Evolutionary conservation across 2,888 invertebrate species (phyloP).

Genomic region (Tenthredo amoena): DNA sequence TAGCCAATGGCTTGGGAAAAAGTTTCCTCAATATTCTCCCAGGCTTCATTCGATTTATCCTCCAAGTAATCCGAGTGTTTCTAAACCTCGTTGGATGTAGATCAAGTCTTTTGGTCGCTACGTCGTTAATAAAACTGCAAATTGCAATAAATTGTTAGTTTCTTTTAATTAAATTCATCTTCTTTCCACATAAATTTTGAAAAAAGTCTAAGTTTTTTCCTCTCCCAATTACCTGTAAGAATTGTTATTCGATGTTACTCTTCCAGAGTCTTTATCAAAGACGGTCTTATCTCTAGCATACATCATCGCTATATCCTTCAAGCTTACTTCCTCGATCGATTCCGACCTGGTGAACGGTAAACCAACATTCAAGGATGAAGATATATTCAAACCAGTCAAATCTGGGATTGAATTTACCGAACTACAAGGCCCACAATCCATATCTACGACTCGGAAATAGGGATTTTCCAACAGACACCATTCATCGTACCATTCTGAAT

Average conservation of each 20-base stretch:
- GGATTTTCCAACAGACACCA: slow-evolving; percentile 92
- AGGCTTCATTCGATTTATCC: slow-evolving; percentile 88
- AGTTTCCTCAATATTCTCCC: slow-evolving; percentile 86
- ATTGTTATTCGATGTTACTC: slow-evolving; percentile 77
- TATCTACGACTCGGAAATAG: slow-evolving; percentile 88
- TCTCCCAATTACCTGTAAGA: slow-evolving; percentile 63
- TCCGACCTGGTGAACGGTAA: slow-evolving; percentile 82
- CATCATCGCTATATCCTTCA: slow-evolving; percentile 80
- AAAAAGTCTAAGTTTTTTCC: background rate
- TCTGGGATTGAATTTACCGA: slow-evolving; percentile 85
- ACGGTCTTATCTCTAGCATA: slow-evolving; percentile 82
- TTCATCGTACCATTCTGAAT: slow-evolving; percentile 90
- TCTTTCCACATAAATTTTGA: background rate
- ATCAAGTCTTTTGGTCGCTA: slow-evolving; percentile 66
- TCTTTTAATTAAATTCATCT: background rate
- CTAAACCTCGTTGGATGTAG: slow-evolving; percentile 63
- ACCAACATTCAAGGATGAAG: slow-evolving; percentile 80
- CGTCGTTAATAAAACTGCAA: slow-evolving; percentile 66
- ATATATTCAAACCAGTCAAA: slow-evolving; percentile 81
- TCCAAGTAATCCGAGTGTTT: slow-evolving; percentile 80
- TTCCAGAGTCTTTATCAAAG: slow-evolving; percentile 84
- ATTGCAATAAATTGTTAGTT: background rate
- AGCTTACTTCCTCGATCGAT: slow-evolving; percentile 81
- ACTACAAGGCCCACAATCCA: slow-evolving; percentile 93
- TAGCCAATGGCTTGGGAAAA: slow-evolving; percentile 86